Base-by-base conservation (phyloP, 2,797 vertebrate species). In the Cirrhinus molitorella region DNA sequence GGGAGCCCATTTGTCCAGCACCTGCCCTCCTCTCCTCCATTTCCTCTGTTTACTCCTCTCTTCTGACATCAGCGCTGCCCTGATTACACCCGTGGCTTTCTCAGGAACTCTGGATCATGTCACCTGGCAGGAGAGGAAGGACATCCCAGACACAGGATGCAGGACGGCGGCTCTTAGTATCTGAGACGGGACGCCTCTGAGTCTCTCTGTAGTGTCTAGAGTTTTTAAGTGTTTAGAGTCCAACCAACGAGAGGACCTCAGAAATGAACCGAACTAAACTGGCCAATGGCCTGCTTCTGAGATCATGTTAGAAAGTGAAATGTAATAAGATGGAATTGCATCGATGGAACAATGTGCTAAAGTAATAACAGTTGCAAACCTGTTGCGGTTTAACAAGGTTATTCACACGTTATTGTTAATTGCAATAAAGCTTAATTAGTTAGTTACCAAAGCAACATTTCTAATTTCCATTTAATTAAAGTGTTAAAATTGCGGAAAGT, bases 21-120 rank as follows among this genome's bases (percentile, higher is more conserved):
- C 92, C 91, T 94, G 92, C 90, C 83, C 84, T 91, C 92, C 83
- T 68, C 67, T 72, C 72, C 68, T 79, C 89, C 90, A 89, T 90
- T 93, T 91, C 92, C 91, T 92, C 89, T 93, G 90, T 94, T 92
- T 95, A 93, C 91, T 88, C 90, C 90, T 59, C 83, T 49, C n/a
- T 47, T 75, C 67, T 71, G 79, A 71, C 89, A 86, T 79, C 51
- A 81, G 67, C 66, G 61, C 71, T 34, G 81, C 40, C 37, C 37
- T 66, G 53, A 84, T 91, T 90, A 88, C 65, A 53, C 5, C 65
- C 75, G 49, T 55, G 68, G 63, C 76, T 82, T 84, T 79, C 79
- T 77, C 82, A 67, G 80, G 86, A 86, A 66, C 66, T 81, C 76
- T 85, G 87, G 77, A 83, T 87, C 84, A 87, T 86, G 86, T 89